Evolutionary conservation across 1,140 invertebrate genomes (phyloP), one percentile per base, ranked within the genome.

Genomic region (Danaus plexippus): DNA sequence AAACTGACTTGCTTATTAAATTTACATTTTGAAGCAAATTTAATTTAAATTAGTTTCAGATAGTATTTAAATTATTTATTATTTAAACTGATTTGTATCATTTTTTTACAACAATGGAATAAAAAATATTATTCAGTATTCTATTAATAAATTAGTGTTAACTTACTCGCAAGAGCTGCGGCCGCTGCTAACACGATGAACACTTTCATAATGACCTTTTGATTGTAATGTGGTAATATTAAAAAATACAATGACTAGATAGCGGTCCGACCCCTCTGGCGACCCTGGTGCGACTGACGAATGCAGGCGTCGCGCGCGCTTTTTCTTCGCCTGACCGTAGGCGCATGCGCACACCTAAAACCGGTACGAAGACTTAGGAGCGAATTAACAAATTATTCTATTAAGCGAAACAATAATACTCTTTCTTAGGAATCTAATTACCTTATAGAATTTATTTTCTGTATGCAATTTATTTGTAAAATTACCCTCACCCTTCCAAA

Each of bases 221-320:
- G 67, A 73, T 81, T 72, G 66, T 57, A 55, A 64, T 75, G 75
- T 67, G 67, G 66, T 72, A 71, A 67, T 72, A 60, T 68, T 71
- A 72, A 77, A 76, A 77, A 71, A 70, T 75, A 73, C 73, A 80
- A 77, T 86, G 83, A 86, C 83, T 86, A 86, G 83, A 86, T 86
- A 65, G 64, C 63, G 69, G 79, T 77, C 79, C 80, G 77, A 80
- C 74, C 75, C 71, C 71, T 72, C 46, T 68, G 72, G 66, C 78
- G 80, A 77, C 77, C 77, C 75, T 76, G 78, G 77, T 64, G 70
- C 69, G 74, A 86, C 80, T 86, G 79, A 80, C 73, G 69, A 69
- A 63, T 73, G 66, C 66, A 65, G 70, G 59, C 63, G 66, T 60
- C 65, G 83, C 76, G 80, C 83, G 75, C 79, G 77, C 83, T 77